Base-by-base conservation (phyloP, 2,888 invertebrate genomes). In the Leucophenga maculata region DNA sequence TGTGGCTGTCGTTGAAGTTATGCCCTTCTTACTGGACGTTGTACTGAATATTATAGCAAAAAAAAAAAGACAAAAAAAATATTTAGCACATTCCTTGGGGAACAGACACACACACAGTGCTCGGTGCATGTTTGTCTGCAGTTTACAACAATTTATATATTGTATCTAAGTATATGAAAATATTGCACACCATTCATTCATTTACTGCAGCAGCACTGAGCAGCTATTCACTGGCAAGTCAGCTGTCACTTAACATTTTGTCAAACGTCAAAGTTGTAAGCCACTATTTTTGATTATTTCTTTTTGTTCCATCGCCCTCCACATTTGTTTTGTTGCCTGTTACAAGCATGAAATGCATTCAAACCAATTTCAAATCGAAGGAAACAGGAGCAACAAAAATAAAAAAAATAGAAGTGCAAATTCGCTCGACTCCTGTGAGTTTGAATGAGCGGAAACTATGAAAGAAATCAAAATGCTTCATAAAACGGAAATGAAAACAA, bases 401-500 rank as follows among this genome's bases (percentile, higher is more conserved):
- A 57, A 22, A 9, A 20, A 20, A 22, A 57, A 57, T 3, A 57
- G 22, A 57, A 22, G 31, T 57, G 22, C 57, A 31, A 66, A 54
- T 54, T 44, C 26, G 26, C 26, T 26, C 26, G 2, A 26, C 26
- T 26, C 26, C 20, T 16, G 44, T 44, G 16, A 31, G 39, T 60
- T 70, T 59, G 59, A 59, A 26, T 22, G 26, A 55, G 76, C 71
- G 75, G 71, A 71, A 75, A 73, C 74, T 74, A 70, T 75, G 74
- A 69, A 59, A 74, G 73, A 78, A 83, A 79, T 83, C 83, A 76
- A 76, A 82, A 80, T 78, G 75, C 75, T 75, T 79, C 83, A 77
- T 81, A 72, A 70, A 81, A 78, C 78, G 79, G 79, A 80, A 81
- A 80, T 83, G 79, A 83, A 80, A 83, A 83, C 81, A 80, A 83